A percentile compares a stretch with the other conserved stretches of the same genome.
phyloP scores from a whole-genome alignment of 2,113 vertebrate species.

The Orycteropus afer region DNA sequence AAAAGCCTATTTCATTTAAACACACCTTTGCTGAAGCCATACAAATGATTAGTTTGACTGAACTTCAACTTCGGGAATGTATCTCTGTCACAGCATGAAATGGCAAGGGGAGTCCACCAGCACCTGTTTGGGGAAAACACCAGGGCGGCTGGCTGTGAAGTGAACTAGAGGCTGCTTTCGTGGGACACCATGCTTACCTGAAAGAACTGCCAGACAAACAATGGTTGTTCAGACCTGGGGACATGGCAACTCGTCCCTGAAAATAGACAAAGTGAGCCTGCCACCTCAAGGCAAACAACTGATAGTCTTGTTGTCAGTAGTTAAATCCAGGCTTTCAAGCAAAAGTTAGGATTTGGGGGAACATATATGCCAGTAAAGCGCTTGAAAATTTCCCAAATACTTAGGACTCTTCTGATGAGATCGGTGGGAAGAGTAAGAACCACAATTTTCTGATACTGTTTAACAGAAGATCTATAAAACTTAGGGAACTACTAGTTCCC shows the following conservation, averaged over 20 bases:
- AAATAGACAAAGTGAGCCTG: not conserved
- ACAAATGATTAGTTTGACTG: not conserved
- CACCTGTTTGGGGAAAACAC: not conserved
- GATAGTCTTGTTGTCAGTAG: not conserved
- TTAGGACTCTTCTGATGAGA: not conserved
- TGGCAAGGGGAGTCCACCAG: not conserved
- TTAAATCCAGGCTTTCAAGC: not conserved
- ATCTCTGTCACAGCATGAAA: not conserved
- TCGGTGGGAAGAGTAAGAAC: not conserved
- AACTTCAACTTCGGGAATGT: not conserved
- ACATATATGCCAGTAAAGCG: not conserved
- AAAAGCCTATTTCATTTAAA: not conserved
- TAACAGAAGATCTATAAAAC: not conserved
- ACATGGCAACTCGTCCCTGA: not conserved
- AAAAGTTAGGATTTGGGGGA: not conserved
- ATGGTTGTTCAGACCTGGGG: not conserved
- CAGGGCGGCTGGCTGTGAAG: not conserved
- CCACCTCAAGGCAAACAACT: not conserved
- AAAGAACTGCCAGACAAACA: not conserved
- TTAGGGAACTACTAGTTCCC: not conserved
- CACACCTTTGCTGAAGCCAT: not conserved
- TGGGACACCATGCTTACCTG: not conserved
- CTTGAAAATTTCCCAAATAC: not conserved
- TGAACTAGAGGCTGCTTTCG: not conserved
- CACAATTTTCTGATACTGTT: not conserved